Evolutionary conservation across 2,113 vertebrate genomes (phyloP), one percentile per base, ranked within the genome.

Genomic region (Vireo altiloquus): DNA sequence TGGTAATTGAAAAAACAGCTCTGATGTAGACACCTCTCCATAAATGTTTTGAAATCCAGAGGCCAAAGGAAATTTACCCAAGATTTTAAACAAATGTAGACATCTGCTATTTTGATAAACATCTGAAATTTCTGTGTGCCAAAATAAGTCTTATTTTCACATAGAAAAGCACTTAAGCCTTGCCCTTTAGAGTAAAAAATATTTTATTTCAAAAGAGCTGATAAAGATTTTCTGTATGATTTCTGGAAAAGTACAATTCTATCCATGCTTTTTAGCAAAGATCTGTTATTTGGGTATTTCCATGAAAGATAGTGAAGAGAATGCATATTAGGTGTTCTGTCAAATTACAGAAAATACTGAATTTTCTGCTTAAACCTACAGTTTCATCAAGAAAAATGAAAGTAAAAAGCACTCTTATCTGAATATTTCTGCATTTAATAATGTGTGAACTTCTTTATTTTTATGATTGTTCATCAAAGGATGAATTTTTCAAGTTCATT

Each of bases 111-210:
- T 82, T 39, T 18, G 13, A 65, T 53, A 33, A 66, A 74, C 18
- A 27, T 50, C 42, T 82, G 69, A 66, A 54, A 63, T 70, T 59
- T 52, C 21, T 75, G 23, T 53, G 10, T 5, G 2, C 8, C 21
- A 89, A 92, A 79, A n/a, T 42, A 85, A 61, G 5, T 35, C 47
- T 61, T 63, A 39, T 74, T 94, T 91, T 89, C 50, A 89, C 23
- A 39, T 11, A 66, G 18, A 63, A 94, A 95, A 75, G 2, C 13
- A 27, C 19, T 81, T 59, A 70, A 65, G 3, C 20, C 7, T 70
- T 70, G n/a, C 15, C 6, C 6, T 82, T 78, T 50, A 16, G 10
- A 42, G 20, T 39, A 10, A 54, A 92, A 59, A 47, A 0, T 0
- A 25, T 49, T 57, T 64, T 63, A 61, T 91, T 94, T 89, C 42